phyloP scores from a whole-genome alignment of 2,888 invertebrate genomes.

The Andrena camellia region DNA sequence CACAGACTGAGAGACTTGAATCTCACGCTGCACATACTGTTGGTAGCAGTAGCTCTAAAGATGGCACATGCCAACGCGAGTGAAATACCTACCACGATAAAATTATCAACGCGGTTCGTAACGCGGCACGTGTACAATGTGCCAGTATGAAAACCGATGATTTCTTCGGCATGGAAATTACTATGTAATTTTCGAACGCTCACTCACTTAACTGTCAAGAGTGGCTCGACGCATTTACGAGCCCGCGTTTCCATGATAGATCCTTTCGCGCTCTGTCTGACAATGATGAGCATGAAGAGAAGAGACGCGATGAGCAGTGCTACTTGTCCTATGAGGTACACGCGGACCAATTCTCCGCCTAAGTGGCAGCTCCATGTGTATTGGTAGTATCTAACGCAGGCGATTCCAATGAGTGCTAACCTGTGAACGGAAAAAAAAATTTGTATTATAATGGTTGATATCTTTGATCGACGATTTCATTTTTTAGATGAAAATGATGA shows the following conservation, averaged over 20 bases:
- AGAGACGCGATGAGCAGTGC: slow-evolving; percentile 88
- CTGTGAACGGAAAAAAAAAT: slow-evolving; percentile 84
- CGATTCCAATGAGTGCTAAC: slow-evolving; percentile 89
- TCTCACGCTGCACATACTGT: too few species aligned
- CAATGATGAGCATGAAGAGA: slow-evolving; percentile 88
- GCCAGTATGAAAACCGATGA: neutral
- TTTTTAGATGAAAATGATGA: too few species aligned
- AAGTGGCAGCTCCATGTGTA: slow-evolving; percentile 90
- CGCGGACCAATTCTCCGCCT: slow-evolving; percentile 90
- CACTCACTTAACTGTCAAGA: slow-evolving; percentile 90
- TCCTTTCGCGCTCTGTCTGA: slow-evolving; percentile 91
- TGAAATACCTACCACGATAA: neutral
- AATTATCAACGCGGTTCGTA: neutral
- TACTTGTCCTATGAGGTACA: slow-evolving; percentile 91
- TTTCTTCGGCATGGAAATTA: neutral
- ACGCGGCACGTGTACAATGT: neutral
- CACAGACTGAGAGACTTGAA: too few species aligned
- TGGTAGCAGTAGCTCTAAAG: too few species aligned
- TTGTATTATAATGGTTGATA: neutral
- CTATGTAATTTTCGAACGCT: slow-evolving; percentile 19
- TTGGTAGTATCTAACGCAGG: slow-evolving; percentile 88
- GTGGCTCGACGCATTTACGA: slow-evolving; percentile 89
- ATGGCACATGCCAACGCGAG: too few species aligned
- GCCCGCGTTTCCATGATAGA: slow-evolving; percentile 91
- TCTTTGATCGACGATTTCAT: too few species aligned